phyloP scores from a whole-genome alignment of 2,113 vertebrate species.

The Dascyllus trimaculatus region DNA sequence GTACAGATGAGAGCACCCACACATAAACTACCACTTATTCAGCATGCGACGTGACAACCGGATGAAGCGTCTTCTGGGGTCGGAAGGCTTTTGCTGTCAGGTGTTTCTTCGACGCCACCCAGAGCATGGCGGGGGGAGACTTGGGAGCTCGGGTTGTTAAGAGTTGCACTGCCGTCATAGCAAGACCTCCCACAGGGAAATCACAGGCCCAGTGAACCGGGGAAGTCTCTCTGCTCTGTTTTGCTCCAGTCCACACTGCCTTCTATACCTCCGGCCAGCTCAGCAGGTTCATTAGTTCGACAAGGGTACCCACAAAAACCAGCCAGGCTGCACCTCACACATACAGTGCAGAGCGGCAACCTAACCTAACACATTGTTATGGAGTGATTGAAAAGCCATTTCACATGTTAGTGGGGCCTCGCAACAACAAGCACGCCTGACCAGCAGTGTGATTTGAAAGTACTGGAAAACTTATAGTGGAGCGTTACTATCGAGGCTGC shows the following conservation, averaged over 20 bases:
- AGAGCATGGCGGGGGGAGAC: slow-evolving; percentile 11
- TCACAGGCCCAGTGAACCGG: slow-evolving; percentile 74
- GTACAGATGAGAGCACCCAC: not conserved
- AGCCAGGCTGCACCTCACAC: slow-evolving; percentile 24
- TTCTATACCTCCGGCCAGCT: slow-evolving; percentile 66
- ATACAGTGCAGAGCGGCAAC: not conserved
- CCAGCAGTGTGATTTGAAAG: not conserved
- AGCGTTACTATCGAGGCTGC: not conserved
- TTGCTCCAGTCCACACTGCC: slow-evolving; percentile 55
- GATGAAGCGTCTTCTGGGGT: not conserved
- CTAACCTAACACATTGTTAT: not conserved
- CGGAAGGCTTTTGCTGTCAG: slow-evolving; percentile 23
- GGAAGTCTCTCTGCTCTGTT: slow-evolving; percentile 64
- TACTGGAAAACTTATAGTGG: not conserved
- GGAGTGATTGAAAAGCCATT: not conserved
- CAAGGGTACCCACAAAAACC: slow-evolving; percentile 66
- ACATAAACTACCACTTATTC: not conserved
- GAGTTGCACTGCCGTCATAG: slow-evolving; percentile 56
- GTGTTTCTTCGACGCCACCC: slow-evolving; percentile 49
- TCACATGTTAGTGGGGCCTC: not conserved
- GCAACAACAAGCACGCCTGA: not conserved
- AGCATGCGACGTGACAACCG: slow-evolving; percentile 1
- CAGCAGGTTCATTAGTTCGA: slow-evolving; percentile 78
- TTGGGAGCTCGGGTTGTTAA: slow-evolving; percentile 68
- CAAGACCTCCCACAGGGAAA: slow-evolving; percentile 74